Conservation (phyloP, 2,888 invertebrate species). For the Chirona hameri region DNA sequence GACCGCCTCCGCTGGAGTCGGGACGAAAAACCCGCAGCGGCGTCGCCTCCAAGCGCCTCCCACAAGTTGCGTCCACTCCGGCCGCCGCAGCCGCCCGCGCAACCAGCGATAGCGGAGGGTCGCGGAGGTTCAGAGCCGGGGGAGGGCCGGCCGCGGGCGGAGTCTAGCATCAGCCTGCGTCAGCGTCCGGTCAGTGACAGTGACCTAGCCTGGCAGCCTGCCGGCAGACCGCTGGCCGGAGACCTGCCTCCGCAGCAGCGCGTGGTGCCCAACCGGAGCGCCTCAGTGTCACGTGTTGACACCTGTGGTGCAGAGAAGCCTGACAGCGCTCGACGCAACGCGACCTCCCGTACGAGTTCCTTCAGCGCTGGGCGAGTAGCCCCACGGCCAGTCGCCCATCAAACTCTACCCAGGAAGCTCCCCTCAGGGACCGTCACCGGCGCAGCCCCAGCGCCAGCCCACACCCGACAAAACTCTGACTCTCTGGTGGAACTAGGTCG, state of each 20-base stretch:
- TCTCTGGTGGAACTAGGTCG: background rate
- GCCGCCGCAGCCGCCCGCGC: background rate
- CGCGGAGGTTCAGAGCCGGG: background rate
- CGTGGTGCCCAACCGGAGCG: background rate
- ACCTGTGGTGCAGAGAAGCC: background rate
- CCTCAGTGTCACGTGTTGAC: background rate
- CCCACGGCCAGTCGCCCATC: background rate
- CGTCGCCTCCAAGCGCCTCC: background rate
- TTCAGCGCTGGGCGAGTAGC: background rate
- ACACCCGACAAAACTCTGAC: background rate
- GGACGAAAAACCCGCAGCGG: background rate
- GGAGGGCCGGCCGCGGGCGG: background rate
- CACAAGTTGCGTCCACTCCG: background rate
- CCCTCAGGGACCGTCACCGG: too few species aligned
- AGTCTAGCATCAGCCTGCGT: background rate
- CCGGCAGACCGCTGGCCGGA: background rate
- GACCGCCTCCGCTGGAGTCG: slow-evolving; percentile 1
- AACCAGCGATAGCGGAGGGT: background rate
- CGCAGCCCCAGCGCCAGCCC: background rate
- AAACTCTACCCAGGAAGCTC: background rate
- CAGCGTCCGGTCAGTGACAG: background rate
- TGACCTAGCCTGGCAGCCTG: background rate
- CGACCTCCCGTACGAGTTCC: background rate
- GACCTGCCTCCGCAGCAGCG: background rate
- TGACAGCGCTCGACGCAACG: too few species aligned